phyloP scores from a whole-genome alignment of 2,113 vertebrate genomes.

The Archilochus colubris region DNA sequence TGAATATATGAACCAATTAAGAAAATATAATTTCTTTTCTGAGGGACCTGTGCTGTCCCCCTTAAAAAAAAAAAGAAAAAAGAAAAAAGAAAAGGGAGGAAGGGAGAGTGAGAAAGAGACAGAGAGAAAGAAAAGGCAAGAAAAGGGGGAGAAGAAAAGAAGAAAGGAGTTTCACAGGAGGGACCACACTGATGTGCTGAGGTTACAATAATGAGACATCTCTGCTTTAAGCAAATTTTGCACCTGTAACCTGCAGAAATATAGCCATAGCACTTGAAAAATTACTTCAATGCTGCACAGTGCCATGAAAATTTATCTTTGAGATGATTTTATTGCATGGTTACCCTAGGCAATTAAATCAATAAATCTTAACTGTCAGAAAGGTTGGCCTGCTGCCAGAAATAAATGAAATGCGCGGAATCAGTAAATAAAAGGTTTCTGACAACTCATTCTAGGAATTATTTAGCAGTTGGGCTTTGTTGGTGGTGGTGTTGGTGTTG shows the following conservation, averaged over 20 bases:
- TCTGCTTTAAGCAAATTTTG: conserved; percentile 87
- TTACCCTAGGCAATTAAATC: conserved; percentile 95
- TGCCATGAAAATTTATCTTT: conserved; percentile 93
- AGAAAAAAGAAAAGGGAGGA: neutral
- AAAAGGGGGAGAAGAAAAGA: neutral
- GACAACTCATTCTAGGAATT: conserved; percentile 89
- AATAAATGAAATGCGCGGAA: conserved; percentile 87
- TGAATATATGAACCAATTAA: conserved; percentile 81
- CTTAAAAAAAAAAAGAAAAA: neutral
- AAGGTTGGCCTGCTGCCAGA: conserved; percentile 80
- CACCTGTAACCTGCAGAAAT: conserved; percentile 89
- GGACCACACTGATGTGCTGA: conserved; percentile 61
- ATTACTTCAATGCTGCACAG: conserved; percentile 83
- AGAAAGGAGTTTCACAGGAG: conserved; percentile 53
- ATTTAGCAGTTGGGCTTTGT: conserved; percentile 82
- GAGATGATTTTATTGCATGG: conserved; percentile 94
- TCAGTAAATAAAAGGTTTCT: conserved; percentile 90
- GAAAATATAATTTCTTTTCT: conserved; percentile 72
- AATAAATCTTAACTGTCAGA: conserved; percentile 93
- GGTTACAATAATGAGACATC: conserved; percentile 80
- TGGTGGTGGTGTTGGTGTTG: conserved; percentile 47
- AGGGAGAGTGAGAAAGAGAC: neutral
- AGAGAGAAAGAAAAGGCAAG: neutral
- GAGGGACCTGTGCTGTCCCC: conserved; percentile 13
- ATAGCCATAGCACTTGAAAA: conserved; percentile 87